Percentiles rank a stretch among this genome's conserved stretches.
phyloP scores from a whole-genome alignment of 2,113 vertebrate genomes.

The Phocoena sinus region DNA sequence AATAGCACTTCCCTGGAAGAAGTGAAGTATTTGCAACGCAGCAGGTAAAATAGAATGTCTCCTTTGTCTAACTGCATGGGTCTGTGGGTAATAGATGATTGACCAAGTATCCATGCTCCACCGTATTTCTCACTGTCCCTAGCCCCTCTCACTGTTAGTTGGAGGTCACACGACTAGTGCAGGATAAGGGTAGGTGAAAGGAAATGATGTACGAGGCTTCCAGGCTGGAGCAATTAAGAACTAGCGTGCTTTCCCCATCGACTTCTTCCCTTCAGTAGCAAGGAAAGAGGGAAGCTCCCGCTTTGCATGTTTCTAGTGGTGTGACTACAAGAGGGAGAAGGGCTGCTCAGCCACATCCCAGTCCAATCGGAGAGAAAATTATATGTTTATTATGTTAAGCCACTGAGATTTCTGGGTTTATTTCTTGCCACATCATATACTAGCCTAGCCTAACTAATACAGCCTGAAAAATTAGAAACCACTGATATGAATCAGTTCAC shows the following conservation, averaged over 20 bases:
- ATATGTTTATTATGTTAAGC: background rate
- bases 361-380: background rate
- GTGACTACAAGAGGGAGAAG: background rate
- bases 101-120: background rate
- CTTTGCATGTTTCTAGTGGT: background rate
- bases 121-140: background rate
- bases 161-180: background rate
- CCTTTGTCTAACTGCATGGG: background rate
- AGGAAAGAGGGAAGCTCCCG: background rate
- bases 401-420: background rate
- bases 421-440: background rate
- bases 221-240: background rate
- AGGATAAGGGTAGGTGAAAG: background rate
- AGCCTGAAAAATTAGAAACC: background rate
- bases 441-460: background rate
- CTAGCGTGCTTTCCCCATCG: background rate
- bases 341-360: background rate
- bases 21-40: background rate
- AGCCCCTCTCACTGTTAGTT: background rate
- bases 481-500: background rate
- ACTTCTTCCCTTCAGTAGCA: background rate
- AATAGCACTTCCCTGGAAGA: background rate
- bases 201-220: background rate
- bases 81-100: background rate
- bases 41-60: background rate